These are phyloP conservation scores for Fringilla coelebs DNA, from an alignment of 2,797 vertebrate genomes.

Conservation along the genomic window DNA sequence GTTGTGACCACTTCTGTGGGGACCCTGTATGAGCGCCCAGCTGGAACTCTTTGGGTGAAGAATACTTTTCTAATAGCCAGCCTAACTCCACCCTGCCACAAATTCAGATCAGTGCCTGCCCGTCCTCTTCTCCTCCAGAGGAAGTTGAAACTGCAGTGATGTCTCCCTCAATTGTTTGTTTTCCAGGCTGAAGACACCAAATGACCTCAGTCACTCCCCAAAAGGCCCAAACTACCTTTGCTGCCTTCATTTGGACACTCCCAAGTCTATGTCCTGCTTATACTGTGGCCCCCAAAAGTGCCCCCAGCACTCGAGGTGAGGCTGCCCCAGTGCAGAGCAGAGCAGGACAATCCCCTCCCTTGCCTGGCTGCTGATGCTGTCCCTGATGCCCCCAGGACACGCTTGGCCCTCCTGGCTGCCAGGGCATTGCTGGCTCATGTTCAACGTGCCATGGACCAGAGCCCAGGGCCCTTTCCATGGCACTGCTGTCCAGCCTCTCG, in stretches of 20 bases:
- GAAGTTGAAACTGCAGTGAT: not conserved
- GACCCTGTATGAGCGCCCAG: not conserved
- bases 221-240: no score
- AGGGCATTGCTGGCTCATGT: not conserved
- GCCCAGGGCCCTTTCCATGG: not conserved
- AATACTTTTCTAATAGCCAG: not conserved
- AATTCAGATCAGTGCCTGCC: not conserved
- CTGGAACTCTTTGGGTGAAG: not conserved
- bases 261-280: not conserved
- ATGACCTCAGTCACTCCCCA: not conserved
- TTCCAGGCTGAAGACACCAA: not conserved
- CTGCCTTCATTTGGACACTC: not conserved
- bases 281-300: fast-evolving
- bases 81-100: not conserved
- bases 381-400: not conserved
- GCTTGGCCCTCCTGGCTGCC: not conserved
- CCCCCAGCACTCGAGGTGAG: not conserved
- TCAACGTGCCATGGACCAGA: not conserved
- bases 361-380: not conserved
- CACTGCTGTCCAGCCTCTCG: no score
- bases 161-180: not conserved
- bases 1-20: not conserved
- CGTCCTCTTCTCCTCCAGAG: no score
- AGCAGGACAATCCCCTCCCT: not conserved
- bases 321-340: not conserved